Evolutionary conservation across 2,888 invertebrate genomes (phyloP).

Genomic region (Hipparchia semele): DNA sequence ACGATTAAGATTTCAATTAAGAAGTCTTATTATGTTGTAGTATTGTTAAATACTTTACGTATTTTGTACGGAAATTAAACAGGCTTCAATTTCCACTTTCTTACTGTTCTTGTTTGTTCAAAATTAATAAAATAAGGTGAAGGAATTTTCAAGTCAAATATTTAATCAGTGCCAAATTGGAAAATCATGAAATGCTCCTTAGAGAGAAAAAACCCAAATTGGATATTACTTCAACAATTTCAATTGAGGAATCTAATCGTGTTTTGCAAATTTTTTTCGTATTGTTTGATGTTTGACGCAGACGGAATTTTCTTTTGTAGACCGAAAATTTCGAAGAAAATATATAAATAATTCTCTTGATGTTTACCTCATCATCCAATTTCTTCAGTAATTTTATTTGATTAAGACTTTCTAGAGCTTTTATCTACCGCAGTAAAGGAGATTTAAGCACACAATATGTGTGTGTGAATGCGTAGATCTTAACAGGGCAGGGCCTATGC

Average conservation of each 20-base stretch:
- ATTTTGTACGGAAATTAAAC: no score
- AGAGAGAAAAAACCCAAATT: background rate
- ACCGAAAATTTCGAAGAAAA: background rate
- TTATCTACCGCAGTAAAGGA: background rate
- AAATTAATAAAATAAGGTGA: background rate
- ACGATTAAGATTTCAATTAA: no score
- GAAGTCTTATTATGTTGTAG: no score
- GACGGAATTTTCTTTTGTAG: constrained; percentile 10
- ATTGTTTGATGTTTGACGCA: background rate
- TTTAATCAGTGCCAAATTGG: constrained; percentile 3
- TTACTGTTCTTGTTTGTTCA: no score
- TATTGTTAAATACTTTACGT: no score
- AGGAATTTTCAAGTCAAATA: background rate
- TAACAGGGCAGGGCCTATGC: no score
- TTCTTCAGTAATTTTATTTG: background rate
- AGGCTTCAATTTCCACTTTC: no score
- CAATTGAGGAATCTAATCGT: background rate
- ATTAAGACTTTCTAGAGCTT: background rate
- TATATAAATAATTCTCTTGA: constrained; percentile 9
- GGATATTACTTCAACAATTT: background rate
- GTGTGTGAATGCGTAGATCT: no score
- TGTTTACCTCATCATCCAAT: background rate
- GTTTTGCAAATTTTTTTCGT: background rate
- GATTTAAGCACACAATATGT: background rate
- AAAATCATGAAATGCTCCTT: background rate